Conservation (phyloP, 2,797 vertebrate species). For the Gymnopithys bicolor region DNA sequence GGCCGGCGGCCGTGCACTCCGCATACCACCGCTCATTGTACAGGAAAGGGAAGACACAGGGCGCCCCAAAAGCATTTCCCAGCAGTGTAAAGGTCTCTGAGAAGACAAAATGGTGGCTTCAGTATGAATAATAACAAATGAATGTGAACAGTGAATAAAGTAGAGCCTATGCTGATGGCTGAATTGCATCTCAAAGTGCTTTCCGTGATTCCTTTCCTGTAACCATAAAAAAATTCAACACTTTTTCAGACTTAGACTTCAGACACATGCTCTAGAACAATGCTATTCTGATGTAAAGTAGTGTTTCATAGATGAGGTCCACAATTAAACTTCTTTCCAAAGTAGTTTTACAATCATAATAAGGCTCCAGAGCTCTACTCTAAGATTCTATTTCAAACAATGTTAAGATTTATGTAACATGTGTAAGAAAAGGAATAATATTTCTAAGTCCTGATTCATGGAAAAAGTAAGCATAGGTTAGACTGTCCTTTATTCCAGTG, state of each 20-base stretch:
- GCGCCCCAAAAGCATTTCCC: slow-evolving; percentile 86
- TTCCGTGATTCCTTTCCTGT: not conserved
- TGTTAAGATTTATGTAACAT: not conserved
- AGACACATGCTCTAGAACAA: not conserved
- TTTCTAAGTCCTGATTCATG: not conserved
- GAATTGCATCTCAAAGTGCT: not conserved
- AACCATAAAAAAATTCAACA: not conserved
- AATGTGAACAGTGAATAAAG: not conserved
- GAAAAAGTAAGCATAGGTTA: not conserved
- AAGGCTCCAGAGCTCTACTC: not conserved
- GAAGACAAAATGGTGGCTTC: not conserved
- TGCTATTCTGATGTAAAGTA: not conserved
- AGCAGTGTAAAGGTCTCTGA: slow-evolving; percentile 86
- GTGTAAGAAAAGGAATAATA: not conserved
- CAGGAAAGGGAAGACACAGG: slow-evolving; percentile 90
- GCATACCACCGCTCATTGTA: slow-evolving; percentile 79
- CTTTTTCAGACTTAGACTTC: not conserved
- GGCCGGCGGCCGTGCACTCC: slow-evolving; percentile 82
- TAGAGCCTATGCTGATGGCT: not conserved
- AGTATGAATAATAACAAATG: not conserved
- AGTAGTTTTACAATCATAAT: not conserved
- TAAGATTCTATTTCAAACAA: not conserved
- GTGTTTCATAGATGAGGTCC: not conserved
- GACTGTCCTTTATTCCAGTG: not conserved
- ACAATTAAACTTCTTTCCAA: not conserved